A percentile compares a stretch with the other conserved stretches of the same genome.
Conservation (phyloP, 1,140 invertebrate species). For the Drosophila suzukii region DNA sequence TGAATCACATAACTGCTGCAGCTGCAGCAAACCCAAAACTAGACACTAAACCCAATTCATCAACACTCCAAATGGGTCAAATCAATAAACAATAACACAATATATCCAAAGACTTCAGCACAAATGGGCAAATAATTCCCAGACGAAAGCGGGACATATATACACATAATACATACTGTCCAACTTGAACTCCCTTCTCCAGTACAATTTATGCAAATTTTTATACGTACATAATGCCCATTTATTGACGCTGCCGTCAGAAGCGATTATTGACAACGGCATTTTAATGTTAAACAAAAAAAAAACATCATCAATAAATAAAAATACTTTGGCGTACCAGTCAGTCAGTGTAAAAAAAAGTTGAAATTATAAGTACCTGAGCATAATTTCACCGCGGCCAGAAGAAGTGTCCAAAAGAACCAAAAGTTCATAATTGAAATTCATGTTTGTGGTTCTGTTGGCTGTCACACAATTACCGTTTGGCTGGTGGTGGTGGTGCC, state of each 20-base stretch:
- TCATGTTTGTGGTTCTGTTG: constrained; percentile 65
- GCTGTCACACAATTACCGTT: constrained; percentile 54
- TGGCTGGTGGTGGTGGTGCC: constrained; percentile 19
- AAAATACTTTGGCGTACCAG: constrained; percentile 76
- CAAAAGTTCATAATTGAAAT: constrained; percentile 81
- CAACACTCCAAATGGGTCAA: constrained; percentile 67
- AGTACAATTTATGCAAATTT: constrained; percentile 73
- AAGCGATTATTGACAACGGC: constrained; percentile 68
- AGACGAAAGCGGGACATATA: constrained; percentile 23
- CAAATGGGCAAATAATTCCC: constrained; percentile 29
- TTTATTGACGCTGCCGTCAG: constrained; percentile 51
- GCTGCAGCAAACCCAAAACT: constrained; percentile 20
- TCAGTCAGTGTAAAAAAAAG: constrained; percentile 23
- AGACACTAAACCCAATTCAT: constrained; percentile 30
- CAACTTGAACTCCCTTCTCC: constrained; percentile 23
- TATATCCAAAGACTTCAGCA: constrained; percentile 23
- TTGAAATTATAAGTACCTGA: constrained; percentile 58
- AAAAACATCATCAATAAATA: constrained; percentile 48
- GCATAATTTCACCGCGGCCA: constrained; percentile 62
- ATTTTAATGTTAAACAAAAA: constrained; percentile 62
- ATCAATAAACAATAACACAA: constrained; percentile 64
- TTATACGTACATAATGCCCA: constrained; percentile 66
- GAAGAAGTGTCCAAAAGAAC: constrained; percentile 73
- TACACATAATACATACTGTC: neutral
- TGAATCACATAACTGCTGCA: constrained; percentile 10